Evolutionary conservation across 2,113 vertebrate species (phyloP).

Genomic region (Podarcis muralis): DNA sequence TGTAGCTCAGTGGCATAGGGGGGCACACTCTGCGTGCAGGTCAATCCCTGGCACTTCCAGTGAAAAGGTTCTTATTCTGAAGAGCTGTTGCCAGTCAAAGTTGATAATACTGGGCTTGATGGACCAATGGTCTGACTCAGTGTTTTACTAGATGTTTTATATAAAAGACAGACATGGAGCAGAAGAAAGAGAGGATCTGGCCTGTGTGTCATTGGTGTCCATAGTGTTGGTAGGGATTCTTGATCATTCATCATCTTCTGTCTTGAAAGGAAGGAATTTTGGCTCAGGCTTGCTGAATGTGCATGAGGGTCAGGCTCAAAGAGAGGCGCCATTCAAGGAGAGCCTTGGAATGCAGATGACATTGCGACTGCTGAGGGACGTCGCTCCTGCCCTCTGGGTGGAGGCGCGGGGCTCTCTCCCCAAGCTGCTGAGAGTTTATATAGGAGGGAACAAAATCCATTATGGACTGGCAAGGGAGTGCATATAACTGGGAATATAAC

Average conservation of each 20-base stretch:
- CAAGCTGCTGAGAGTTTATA: neutral
- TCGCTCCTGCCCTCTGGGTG: neutral
- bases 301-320: neutral
- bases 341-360: neutral
- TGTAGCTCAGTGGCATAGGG: neutral
- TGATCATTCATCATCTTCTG: neutral
- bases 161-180: neutral
- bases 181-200: neutral
- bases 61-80: neutral
- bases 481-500: neutral
- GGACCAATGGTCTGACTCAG: no score
- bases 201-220: no score
- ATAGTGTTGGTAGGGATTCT: neutral
- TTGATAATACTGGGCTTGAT: neutral
- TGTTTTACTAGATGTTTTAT: neutral
- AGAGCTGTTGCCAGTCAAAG: neutral
- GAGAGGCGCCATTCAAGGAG: neutral
- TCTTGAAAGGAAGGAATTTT: neutral
- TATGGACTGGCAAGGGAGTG: neutral
- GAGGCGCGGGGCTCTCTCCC: neutral
- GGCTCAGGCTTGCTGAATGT: rapidly evolving
- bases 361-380: neutral
- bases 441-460: neutral
- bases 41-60: no score
- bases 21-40: no score